phyloP scores from a whole-genome alignment of 2,113 vertebrate species.

The Toxostoma redivivum region DNA sequence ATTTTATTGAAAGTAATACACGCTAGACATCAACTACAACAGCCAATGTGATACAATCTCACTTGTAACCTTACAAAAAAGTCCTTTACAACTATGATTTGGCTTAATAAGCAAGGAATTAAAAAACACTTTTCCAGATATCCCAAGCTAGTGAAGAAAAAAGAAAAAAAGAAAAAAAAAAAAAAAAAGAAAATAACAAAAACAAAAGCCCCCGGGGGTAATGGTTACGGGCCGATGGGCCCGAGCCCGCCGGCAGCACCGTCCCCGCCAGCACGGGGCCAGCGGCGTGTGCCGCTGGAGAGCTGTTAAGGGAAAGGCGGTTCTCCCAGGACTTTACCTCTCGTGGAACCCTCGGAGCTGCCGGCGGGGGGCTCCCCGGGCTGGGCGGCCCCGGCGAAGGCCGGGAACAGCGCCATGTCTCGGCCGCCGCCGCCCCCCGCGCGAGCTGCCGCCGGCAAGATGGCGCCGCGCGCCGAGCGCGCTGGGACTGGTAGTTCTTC shows the following conservation, averaged over 20 bases:
- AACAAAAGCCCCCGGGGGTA: neutral
- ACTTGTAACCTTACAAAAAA: neutral
- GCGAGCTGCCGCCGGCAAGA: neutral
- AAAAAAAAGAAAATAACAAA: neutral
- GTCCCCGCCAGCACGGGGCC: neutral
- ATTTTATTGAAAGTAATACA: neutral
- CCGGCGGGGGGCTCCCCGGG: neutral
- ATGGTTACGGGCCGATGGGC: neutral
- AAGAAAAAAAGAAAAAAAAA: no score
- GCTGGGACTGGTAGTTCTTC: conserved; percentile 40
- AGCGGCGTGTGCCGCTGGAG: neutral
- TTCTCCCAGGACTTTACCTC: conserved; percentile 21
- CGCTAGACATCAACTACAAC: neutral
- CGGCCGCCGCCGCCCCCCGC: neutral
- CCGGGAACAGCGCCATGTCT: conserved; percentile 67
- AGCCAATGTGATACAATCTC: neutral
- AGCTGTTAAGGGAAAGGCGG: neutral
- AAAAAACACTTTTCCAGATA: neutral
- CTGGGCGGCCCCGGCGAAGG: conserved; percentile 36
- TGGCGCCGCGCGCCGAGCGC: neutral
- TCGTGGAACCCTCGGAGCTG: neutral
- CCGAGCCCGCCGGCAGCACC: neutral
- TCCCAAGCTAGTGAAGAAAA: rapidly evolving
- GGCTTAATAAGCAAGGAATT: neutral
- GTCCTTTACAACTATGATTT: neutral